These are phyloP conservation scores for Acestrorhynchus altus DNA, from an alignment of 2,797 vertebrate genomes.

Conservation along the genomic window DNA sequence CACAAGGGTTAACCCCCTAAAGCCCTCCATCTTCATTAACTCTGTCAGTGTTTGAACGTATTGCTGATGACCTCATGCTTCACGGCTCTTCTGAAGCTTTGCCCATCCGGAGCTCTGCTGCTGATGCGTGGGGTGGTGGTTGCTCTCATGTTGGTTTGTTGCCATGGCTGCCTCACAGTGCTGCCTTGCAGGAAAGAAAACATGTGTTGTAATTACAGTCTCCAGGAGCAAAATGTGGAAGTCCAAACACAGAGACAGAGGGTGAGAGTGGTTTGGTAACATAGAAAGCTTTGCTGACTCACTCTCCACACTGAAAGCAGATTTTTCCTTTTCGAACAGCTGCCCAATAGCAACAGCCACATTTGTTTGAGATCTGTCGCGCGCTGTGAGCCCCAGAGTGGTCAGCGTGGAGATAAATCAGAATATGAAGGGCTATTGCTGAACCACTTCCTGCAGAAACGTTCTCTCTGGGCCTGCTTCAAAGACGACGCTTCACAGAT, in stretches of 20 bases:
- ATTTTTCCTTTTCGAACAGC: background rate
- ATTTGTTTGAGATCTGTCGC: constrained; percentile 28
- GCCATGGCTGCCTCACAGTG: constrained; percentile 36
- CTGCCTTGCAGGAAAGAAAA: constrained; percentile 35
- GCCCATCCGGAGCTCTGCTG: constrained; percentile 15
- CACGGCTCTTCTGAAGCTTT: constrained; percentile 6
- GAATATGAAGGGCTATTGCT: background rate
- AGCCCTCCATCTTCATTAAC: constrained; percentile 38
- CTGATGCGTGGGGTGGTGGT: constrained; percentile 19
- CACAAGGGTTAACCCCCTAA: background rate
- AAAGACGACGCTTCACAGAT: constrained; percentile 15
- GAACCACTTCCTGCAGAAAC: constrained; percentile 27
- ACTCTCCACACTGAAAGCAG: constrained; percentile 27
- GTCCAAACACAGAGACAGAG: constrained; percentile 10
- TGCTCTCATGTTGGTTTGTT: constrained; percentile 30
- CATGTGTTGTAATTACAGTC: constrained; percentile 39
- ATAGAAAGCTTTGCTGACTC: constrained; percentile 11
- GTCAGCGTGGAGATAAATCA: constrained; percentile 22
- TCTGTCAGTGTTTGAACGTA: constrained; percentile 23
- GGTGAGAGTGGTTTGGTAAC: constrained; percentile 29
- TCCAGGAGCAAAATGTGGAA: constrained; percentile 31
- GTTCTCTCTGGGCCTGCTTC: constrained; percentile 1
- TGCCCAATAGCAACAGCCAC: constrained; percentile 5
- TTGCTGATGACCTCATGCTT: constrained; percentile 45
- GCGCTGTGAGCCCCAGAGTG: constrained; percentile 9